A percentile compares a stretch with the other conserved stretches of the same genome.
phyloP scores from a whole-genome alignment of 1,140 invertebrate genomes.

The Drosophila gunungcola region DNA sequence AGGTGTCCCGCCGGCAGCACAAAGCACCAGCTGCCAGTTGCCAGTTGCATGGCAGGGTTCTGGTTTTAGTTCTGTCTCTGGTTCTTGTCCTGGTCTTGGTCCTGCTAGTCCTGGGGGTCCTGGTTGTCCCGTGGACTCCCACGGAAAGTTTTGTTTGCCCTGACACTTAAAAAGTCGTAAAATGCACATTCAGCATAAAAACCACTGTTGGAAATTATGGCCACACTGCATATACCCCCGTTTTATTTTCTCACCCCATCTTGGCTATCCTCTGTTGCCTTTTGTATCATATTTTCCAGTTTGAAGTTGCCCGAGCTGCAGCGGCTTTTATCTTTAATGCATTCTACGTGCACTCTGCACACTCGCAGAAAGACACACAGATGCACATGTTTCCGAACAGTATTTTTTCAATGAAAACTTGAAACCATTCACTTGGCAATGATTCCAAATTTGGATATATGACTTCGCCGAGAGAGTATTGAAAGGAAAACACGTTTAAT shows the following conservation, averaged over 20 bases:
- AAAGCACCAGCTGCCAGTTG: constrained; percentile 52
- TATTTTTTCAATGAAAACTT: constrained; percentile 40
- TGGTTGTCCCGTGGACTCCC: constrained; percentile 25
- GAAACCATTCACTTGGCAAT: constrained; percentile 16
- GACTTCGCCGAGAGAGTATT: background rate
- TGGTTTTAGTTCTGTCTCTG: constrained; percentile 1
- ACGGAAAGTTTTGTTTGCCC: constrained; percentile 72
- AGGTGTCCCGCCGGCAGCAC: constrained; percentile 44
- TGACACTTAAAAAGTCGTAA: constrained; percentile 81
- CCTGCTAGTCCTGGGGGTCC: background rate
- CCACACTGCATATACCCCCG: constrained; percentile 51
- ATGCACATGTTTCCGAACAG: constrained; percentile 4
- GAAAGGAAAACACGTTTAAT: background rate
- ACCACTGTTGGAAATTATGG: constrained; percentile 73
- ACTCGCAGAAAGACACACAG: constrained; percentile 7
- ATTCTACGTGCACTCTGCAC: constrained; percentile 58
- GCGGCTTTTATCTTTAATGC: constrained; percentile 71
- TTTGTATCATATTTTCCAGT: constrained; percentile 66
- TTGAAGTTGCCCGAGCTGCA: constrained; percentile 52
- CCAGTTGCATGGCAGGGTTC: constrained; percentile 40
- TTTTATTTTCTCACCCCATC: constrained; percentile 17
- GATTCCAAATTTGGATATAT: constrained; percentile 33
- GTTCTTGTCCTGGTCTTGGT: background rate
- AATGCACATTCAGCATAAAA: constrained; percentile 78
- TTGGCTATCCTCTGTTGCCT: constrained; percentile 13